Evolutionary conservation across 2,113 vertebrate genomes (phyloP), one percentile per base, ranked within the genome.

Genomic region (Oryzias celebensis): DNA sequence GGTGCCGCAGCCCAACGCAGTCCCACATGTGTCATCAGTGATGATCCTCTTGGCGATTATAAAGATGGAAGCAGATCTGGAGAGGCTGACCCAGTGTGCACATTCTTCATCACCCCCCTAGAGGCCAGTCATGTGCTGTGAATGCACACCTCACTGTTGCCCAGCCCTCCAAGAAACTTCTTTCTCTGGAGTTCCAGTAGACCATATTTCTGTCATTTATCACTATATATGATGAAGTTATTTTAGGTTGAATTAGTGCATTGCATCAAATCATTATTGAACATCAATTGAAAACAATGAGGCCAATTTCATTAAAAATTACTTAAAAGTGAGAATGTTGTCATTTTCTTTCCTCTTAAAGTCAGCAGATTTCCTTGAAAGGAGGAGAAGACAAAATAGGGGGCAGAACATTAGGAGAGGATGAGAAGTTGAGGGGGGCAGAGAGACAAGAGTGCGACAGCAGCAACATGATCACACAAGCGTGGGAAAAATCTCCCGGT

Each of bases 401-500:
- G n/a, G 56, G 58, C 26, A 43, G 48, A 44, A 58, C 45, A 24
- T 55, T 20, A 26, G 49, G 44, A 45, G 61, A 47, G 66, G 65
- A 2, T 4, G 13, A 18, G 48, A 20, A 51, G n/a, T 51, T 10
- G 62, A 62, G 60, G 45, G 63, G 58, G 55, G 43, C 23, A 60
- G 53, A 44, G 20, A 16, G 57, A 43, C 7, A 17, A n/a, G 67
- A 73, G n/a, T 52, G 61, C 43, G 12, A 41, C 28, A 50, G 45
- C 14, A 66, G 15, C 66, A 59, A 54, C 44, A 26, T 50, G 69
- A 75, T 71, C 58, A 59, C 81, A 54, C 12, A 84, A 88, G 86
- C 90, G 90, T 91, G 92, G 90, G 91, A 93, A 93, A 82, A 93
- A 82, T 63, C 67, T 85, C 67, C 64, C 43, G 47, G 60, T 70